These are phyloP conservation scores for Microtus montanus DNA, from an alignment of 2,113 vertebrate species.

Conservation along the genomic window DNA sequence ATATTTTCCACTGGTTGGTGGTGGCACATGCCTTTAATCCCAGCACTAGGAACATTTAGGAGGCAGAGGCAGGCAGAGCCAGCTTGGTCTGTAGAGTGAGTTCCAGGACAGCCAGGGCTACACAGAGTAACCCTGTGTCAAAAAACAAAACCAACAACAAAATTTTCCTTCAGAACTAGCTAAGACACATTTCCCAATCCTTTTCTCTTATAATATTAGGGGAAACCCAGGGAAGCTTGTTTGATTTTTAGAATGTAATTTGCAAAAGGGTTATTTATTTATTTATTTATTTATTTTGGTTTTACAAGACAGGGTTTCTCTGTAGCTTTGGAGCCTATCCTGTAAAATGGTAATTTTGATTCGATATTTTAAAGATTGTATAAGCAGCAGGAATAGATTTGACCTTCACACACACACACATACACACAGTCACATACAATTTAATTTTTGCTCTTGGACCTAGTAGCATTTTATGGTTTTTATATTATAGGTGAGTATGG, in stretches of 20 bases:
- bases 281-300: not conserved
- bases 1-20: not conserved
- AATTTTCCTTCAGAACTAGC: slow-evolving; percentile 47
- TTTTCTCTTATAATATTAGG: not conserved
- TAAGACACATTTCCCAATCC: slow-evolving; percentile 11
- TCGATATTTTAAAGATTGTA: slow-evolving; percentile 41
- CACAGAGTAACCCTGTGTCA: not conserved
- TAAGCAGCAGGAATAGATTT: slow-evolving; percentile 42
- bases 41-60: too few relatives aligned
- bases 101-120: not conserved
- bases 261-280: not conserved
- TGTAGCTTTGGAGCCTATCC: too few relatives aligned
- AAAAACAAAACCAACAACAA: not conserved
- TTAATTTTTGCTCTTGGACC: slow-evolving; percentile 39
- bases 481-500: not conserved
- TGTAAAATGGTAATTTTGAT: slow-evolving; percentile 1
- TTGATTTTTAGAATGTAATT: slow-evolving; percentile 41
- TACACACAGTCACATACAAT: not conserved
- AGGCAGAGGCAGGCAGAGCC: not conserved
- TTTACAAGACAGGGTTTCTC: too few relatives aligned
- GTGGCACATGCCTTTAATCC: not conserved
- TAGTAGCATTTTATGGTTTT: slow-evolving; percentile 32
- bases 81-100: not conserved
- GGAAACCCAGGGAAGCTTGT: slow-evolving; percentile 13
- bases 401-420: not conserved